Base-by-base conservation (phyloP, 1,140 invertebrate species). In the Aplysia californica region DNA sequence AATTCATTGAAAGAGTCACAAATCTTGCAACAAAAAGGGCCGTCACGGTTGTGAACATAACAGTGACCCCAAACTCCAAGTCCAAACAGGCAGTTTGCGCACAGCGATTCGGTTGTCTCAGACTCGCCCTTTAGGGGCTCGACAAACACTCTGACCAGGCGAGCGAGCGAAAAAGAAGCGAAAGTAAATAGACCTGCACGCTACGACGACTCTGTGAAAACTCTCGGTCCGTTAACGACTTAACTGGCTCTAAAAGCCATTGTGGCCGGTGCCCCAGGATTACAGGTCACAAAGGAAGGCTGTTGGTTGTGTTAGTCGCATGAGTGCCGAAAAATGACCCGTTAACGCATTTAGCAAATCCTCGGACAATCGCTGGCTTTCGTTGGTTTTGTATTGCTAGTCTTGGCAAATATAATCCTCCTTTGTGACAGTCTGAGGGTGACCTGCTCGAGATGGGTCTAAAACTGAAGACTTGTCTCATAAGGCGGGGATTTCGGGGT, bases 311-410 rank as follows among this genome's bases (percentile, higher is more conserved):
- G 58, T 61, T 61, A 61, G 20, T 18, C 58, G 58, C 58, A 23
- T 61, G 58, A 61, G 58, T 61, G 58, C 58, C 20, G 58, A 6
- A 61, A 6, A 61, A 61, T 61, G 58, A 29, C 58, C 58, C 58
- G 58, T 61, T 61, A 61, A 61, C 58, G 58, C 58, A 61, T 61
- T 61, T 61, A 61, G 6, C 29, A 61, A 61, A 61, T 61, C 58
- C 58, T 26, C 58, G 15, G 26, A 61, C 58, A 61, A 61, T 61
- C 10, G 10, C 18, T 26, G 6, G 29, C 58, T 61, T 61, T 10
- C 29, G 10, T 26, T 26, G 10, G 58, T 61, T 61, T 61, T 10
- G 58, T 18, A 18, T 61, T 6, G 26, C 58, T 61, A 10, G 29
- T 20, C 26, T 50, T 61, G 6, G 58, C 26, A 61, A 10, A 61